Conservation (phyloP, 2,888 invertebrate species). For the Cantharis rufa region DNA sequence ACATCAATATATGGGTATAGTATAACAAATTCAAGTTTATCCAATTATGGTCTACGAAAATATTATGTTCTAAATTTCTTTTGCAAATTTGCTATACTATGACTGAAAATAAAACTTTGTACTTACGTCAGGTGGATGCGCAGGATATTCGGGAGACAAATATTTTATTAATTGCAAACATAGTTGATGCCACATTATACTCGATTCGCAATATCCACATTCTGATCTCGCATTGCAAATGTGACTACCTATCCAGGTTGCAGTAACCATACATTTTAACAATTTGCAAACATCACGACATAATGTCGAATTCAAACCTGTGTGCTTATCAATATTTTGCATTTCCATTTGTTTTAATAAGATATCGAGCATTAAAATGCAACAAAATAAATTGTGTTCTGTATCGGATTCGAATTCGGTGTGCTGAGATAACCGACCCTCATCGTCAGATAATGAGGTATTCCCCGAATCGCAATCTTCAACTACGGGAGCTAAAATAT, state of each 20-base stretch:
- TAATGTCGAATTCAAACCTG: slow-evolving; percentile 75
- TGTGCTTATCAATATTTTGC: slow-evolving; percentile 81
- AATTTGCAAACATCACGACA: slow-evolving; percentile 76
- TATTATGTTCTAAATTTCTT: not conserved
- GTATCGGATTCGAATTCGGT: slow-evolving; percentile 73
- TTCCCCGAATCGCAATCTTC: slow-evolving; percentile 69
- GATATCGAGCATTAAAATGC: slow-evolving; percentile 95
- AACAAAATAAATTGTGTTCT: slow-evolving; percentile 87
- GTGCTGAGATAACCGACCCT: slow-evolving; percentile 63
- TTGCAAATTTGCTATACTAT: not conserved
- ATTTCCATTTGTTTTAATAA: slow-evolving; percentile 92
- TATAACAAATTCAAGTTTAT: not conserved
- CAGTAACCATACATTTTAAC: slow-evolving; percentile 75
- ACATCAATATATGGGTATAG: not conserved
- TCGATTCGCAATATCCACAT: slow-evolving; percentile 91
- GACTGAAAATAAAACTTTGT: not conserved
- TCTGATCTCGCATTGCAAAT: slow-evolving; percentile 67
- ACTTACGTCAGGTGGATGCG: slow-evolving; percentile 76
- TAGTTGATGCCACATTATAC: slow-evolving; percentile 93
- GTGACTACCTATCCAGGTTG: slow-evolving; percentile 72
- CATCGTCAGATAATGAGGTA: slow-evolving; percentile 72
- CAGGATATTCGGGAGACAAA: slow-evolving; percentile 74
- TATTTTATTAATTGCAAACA: slow-evolving; percentile 79
- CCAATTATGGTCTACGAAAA: not conserved
- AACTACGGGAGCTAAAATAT: slow-evolving; percentile 63